Evolutionary conservation across 2,113 vertebrate genomes (phyloP).

Genomic region (Numida meleagris): DNA sequence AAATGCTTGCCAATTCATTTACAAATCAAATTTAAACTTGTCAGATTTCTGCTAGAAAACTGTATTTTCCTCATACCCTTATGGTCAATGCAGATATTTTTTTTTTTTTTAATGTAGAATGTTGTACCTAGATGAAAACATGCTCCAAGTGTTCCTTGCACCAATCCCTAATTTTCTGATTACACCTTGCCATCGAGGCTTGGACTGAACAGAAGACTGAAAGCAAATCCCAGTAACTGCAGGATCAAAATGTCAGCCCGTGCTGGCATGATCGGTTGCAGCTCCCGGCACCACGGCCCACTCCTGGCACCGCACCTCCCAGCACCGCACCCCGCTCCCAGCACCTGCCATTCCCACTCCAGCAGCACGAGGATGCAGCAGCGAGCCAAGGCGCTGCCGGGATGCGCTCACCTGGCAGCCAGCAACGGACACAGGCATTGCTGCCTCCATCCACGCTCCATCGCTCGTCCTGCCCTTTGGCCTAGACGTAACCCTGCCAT

Average conservation of each 20-base stretch:
- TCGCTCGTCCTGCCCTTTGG: background rate
- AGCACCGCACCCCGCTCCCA: too few relatives aligned
- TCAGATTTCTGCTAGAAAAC: background rate
- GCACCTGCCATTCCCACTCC: too few relatives aligned
- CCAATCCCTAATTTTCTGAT: background rate
- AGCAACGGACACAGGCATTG: accelerated
- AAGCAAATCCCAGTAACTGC: too few relatives aligned
- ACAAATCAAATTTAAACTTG: background rate
- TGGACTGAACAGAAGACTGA: background rate
- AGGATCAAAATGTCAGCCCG: background rate
- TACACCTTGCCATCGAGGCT: background rate
- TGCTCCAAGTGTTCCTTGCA: background rate
- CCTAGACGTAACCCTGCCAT: background rate
- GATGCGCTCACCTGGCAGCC: background rate
- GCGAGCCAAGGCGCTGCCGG: background rate
- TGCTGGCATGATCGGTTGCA: background rate
- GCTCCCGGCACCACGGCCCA: background rate
- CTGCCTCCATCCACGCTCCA: background rate
- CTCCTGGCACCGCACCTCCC: too few relatives aligned
- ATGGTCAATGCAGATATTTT: background rate
- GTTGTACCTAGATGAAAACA: background rate
- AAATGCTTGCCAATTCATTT: background rate
- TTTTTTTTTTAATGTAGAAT: background rate
- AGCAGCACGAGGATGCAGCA: background rate
- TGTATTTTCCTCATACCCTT: background rate